These are phyloP conservation scores for Cirrhinus mrigala DNA, from an alignment of 2,797 vertebrate genomes.

Conservation along the genomic window DNA sequence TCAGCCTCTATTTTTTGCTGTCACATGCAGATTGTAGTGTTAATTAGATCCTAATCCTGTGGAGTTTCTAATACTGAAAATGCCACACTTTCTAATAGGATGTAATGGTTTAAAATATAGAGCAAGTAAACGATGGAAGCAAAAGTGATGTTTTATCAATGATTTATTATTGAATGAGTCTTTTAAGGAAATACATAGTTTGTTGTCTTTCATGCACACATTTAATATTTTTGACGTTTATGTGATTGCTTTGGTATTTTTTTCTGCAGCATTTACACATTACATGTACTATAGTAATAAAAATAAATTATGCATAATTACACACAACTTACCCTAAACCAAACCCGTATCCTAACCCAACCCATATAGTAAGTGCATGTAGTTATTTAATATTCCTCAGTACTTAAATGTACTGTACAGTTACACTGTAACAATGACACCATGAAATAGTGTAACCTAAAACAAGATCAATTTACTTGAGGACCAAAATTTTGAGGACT, in stretches of 20 bases:
- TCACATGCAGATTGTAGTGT: conserved; percentile 68
- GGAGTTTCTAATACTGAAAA: conserved; percentile 66
- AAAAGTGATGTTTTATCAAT: neutral
- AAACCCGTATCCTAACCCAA: no score
- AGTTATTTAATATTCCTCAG: no score
- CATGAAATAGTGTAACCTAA: no score
- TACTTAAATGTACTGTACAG: no score
- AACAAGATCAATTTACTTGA: no score
- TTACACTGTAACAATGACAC: no score
- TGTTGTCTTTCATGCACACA: neutral
- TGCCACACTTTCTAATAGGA: conserved; percentile 66
- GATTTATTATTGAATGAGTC: neutral
- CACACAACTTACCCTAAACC: no score
- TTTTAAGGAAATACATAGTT: neutral
- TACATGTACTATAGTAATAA: no score
- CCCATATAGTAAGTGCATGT: no score
- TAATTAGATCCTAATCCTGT: conserved; percentile 72
- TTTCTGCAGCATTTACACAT: neutral
- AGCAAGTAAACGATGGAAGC: conserved; percentile 55
- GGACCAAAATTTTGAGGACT: no score
- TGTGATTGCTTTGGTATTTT: neutral
- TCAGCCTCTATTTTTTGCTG: conserved; percentile 65
- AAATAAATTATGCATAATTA: no score
- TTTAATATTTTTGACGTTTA: neutral
- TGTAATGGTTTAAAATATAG: conserved; percentile 70